phyloP scores from a whole-genome alignment of 1,140 invertebrate genomes.

The Conus betulinus region DNA sequence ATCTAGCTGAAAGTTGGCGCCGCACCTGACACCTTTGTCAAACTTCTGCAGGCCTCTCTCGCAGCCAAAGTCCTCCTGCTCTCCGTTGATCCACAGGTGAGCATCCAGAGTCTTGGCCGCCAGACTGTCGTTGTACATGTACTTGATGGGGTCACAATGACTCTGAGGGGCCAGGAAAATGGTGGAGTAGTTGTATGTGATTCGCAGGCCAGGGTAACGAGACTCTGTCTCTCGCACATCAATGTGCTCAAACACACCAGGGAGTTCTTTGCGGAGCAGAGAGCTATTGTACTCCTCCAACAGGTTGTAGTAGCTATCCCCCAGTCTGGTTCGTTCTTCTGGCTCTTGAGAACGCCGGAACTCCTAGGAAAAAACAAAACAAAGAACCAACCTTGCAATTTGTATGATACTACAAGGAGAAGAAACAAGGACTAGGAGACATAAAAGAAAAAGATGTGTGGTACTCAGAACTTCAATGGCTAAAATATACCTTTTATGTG shows the following conservation, averaged over 20 bases:
- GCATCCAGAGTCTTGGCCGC: slow-evolving; percentile 75
- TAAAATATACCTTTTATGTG: too few species aligned
- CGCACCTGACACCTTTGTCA: slow-evolving; percentile 74
- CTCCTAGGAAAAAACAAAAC: slow-evolving; percentile 53
- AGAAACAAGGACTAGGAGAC: not conserved
- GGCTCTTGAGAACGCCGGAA: slow-evolving; percentile 75
- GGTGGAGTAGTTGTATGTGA: slow-evolving; percentile 72
- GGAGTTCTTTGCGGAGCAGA: slow-evolving; percentile 60
- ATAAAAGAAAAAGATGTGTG: not conserved
- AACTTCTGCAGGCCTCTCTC: slow-evolving; percentile 65
- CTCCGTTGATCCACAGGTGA: slow-evolving; percentile 75
- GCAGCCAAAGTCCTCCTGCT: slow-evolving; percentile 70
- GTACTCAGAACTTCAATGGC: too few species aligned
- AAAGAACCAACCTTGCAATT: too few species aligned
- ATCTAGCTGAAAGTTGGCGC: slow-evolving; percentile 72
- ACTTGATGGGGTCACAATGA: slow-evolving; percentile 76
- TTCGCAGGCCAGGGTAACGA: slow-evolving; percentile 69
- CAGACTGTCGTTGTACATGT: slow-evolving; percentile 76
- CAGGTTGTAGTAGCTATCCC: slow-evolving; percentile 74
- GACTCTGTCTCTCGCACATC: slow-evolving; percentile 71
- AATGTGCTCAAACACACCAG: slow-evolving; percentile 68
- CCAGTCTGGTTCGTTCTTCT: slow-evolving; percentile 60
- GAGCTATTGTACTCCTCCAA: slow-evolving; percentile 74
- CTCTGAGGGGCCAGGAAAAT: slow-evolving; percentile 73
- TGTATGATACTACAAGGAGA: not conserved